A percentile compares a stretch with the other conserved stretches of the same genome.
These are phyloP conservation scores for Dreissena polymorpha DNA, from an alignment of 1,140 invertebrate genomes.

Conservation along the genomic window DNA sequence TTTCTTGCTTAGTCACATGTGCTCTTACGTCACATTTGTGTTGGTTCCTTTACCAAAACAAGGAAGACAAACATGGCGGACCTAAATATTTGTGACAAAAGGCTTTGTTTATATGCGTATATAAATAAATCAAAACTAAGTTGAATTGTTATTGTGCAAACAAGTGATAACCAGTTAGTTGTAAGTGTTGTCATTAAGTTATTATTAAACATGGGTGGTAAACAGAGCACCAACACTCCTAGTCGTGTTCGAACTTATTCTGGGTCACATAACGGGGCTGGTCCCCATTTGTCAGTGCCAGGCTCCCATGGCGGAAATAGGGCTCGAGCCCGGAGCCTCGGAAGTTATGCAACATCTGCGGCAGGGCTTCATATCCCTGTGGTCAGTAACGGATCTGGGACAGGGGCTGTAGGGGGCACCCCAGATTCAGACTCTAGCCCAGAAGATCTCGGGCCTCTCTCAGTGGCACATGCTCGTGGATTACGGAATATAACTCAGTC, in stretches of 20 bases:
- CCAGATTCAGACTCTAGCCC: constrained; percentile 77
- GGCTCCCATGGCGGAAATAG: constrained; percentile 62
- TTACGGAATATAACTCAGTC: constrained; percentile 69
- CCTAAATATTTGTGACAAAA: constrained; percentile 53
- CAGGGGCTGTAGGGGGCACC: constrained; percentile 69
- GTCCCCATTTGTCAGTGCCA: constrained; percentile 63
- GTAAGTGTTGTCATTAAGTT: constrained; percentile 23
- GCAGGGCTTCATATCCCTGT: constrained; percentile 67
- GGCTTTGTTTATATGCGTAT: constrained; percentile 36
- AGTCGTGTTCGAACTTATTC: constrained; percentile 75
- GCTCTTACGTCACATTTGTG: constrained; percentile 70
- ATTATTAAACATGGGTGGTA: constrained; percentile 66
- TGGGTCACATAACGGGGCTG: constrained; percentile 67
- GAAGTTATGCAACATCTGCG: constrained; percentile 69
- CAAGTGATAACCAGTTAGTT: background rate
- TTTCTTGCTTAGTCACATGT: constrained; percentile 59
- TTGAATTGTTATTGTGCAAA: background rate
- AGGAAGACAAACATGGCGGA: constrained; percentile 76
- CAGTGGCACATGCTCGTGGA: constrained; percentile 43
- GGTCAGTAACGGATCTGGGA: constrained; percentile 64
- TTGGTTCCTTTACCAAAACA: constrained; percentile 76
- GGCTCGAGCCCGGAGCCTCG: constrained; percentile 71
- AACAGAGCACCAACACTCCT: constrained; percentile 69
- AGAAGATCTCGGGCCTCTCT: constrained; percentile 68
- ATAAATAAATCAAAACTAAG: background rate